Evolutionary conservation across 2,888 invertebrate genomes (phyloP).

Genomic region (Busseola fusca): DNA sequence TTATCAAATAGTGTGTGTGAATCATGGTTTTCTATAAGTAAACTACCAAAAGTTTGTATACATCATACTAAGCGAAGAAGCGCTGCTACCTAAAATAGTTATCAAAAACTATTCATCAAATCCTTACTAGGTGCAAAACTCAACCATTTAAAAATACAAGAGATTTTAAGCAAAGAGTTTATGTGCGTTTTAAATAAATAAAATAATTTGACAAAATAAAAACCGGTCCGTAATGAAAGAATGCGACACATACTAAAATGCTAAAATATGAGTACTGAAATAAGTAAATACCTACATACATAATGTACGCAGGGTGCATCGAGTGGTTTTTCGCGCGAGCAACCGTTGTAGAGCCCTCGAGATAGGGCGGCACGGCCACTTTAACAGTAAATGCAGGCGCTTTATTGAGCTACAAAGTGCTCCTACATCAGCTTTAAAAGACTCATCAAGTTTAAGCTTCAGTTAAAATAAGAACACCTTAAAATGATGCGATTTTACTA

Average conservation of each 20-base stretch:
- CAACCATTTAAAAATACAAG: background rate
- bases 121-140: background rate
- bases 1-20: conserved; percentile 1
- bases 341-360: conserved; percentile 62
- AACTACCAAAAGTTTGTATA: background rate
- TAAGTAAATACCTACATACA: conserved; percentile 19
- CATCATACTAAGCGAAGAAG: background rate
- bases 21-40: background rate
- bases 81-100: too few species aligned
- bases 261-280: conserved; percentile 19
- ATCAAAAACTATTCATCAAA: background rate
- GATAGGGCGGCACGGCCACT: conserved; percentile 67
- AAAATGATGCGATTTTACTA: conserved; percentile 29
- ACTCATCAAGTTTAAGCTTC: conserved; percentile 67
- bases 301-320: conserved; percentile 45
- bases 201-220: background rate
- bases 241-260: background rate
- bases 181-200: background rate
- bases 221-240: background rate
- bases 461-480: conserved; percentile 60
- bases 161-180: too few species aligned
- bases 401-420: conserved; percentile 78
- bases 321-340: conserved; percentile 61
- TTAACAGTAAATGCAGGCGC: conserved; percentile 69
- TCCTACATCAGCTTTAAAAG: conserved; percentile 72